Percentiles rank a stretch among this genome's conserved stretches.
These are phyloP conservation scores for Dipodomys spectabilis DNA, from an alignment of 2,113 vertebrate genomes.

Conservation along the genomic window DNA sequence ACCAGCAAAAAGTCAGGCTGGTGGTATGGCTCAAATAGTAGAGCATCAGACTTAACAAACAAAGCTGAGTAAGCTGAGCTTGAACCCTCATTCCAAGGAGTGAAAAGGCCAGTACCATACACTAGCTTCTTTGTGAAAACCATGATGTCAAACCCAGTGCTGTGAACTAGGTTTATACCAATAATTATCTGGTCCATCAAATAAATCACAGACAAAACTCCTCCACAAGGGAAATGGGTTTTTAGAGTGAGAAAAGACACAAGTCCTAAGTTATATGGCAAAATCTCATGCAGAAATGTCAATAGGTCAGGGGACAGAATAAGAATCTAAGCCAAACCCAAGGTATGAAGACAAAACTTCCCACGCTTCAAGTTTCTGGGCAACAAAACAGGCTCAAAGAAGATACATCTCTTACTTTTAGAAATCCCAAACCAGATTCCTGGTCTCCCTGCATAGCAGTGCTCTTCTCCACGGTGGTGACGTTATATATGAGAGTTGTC, in stretches of 20 bases:
- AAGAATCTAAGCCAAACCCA: not conserved
- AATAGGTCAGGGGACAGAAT: not conserved
- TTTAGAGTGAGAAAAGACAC: not conserved
- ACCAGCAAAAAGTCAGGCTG: too few species aligned
- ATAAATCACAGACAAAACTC: not conserved
- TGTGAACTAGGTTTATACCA: not conserved
- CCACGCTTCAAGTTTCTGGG: not conserved
- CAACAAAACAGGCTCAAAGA: not conserved
- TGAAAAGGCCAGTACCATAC: not conserved
- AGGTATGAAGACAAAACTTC: not conserved
- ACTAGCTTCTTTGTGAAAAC: not conserved
- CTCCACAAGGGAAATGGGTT: not conserved
- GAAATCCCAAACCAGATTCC: not conserved
- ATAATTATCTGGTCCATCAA: not conserved
- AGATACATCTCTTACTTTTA: not conserved
- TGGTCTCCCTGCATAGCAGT: not conserved
- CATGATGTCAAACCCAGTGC: not conserved
- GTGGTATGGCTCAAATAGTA: too few species aligned
- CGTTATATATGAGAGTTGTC: not conserved
- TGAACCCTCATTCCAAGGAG: too few species aligned
- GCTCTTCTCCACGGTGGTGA: not conserved
- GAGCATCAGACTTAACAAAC: too few species aligned
- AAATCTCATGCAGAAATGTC: not conserved
- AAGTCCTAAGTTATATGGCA: not conserved
- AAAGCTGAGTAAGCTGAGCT: too few species aligned